A percentile compares a stretch with the other conserved stretches of the same genome.
Conservation (phyloP, 2,113 vertebrate species). For the Centropus bengalensis region DNA sequence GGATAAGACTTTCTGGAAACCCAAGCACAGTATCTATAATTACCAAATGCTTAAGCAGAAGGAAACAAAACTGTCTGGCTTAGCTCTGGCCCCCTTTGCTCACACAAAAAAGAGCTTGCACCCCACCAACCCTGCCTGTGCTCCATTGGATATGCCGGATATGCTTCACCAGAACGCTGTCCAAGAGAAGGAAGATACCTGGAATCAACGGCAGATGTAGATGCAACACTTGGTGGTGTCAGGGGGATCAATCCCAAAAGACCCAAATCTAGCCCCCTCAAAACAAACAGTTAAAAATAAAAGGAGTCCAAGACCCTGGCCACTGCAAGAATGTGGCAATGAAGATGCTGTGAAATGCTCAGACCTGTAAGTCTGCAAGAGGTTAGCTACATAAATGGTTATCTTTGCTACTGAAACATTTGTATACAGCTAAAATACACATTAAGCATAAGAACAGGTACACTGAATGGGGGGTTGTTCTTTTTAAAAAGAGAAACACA, state of each 20-base stretch:
- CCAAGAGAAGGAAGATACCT: background rate
- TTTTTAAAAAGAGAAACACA: background rate
- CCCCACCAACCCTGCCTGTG: background rate
- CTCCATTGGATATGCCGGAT: background rate
- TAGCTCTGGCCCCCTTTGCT: background rate
- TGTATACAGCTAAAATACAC: background rate
- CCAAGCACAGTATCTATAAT: background rate
- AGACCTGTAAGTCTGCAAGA: background rate
- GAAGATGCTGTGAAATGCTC: background rate
- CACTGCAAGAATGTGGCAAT: background rate
- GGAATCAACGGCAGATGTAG: background rate
- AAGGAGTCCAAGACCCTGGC: background rate
- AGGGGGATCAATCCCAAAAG: background rate
- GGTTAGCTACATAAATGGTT: background rate
- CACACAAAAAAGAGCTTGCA: background rate
- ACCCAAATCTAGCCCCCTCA: background rate
- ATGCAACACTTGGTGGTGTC: background rate
- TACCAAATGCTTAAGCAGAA: background rate
- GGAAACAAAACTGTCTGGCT: background rate
- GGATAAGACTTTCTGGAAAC: background rate
- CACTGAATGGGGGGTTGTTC: background rate
- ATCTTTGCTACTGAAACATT: background rate
- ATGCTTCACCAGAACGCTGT: fast-evolving
- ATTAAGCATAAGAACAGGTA: background rate
- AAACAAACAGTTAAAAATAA: background rate